Conservation (phyloP, 2,888 invertebrate species). For the Dioctria rufipes region DNA sequence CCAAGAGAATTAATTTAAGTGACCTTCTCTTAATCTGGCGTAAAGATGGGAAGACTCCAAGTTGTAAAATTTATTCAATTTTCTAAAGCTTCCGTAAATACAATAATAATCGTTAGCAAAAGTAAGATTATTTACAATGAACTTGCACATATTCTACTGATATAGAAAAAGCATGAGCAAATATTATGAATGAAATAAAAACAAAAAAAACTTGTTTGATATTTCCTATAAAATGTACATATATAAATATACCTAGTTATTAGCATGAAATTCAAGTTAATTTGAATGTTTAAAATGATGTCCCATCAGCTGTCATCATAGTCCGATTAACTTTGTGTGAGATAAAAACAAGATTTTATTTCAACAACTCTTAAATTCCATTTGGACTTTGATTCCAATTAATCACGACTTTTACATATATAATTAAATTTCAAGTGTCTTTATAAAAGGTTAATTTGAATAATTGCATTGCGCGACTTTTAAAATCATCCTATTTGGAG, state of each 20-base stretch:
- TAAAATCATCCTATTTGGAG: constrained; percentile 2
- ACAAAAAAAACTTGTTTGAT: constrained; percentile 10
- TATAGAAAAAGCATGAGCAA: not conserved
- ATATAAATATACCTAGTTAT: not conserved
- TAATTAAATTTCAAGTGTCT: not conserved
- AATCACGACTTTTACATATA: constrained; percentile 2
- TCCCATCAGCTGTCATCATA: not conserved
- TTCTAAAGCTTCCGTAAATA: constrained; percentile 27
- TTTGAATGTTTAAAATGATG: constrained; percentile 31
- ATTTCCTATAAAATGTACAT: not conserved
- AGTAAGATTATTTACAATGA: not conserved
- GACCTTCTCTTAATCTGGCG: constrained; percentile 18
- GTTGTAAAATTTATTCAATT: constrained; percentile 16
- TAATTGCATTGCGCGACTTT: no score
- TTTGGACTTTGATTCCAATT: constrained; percentile 9
- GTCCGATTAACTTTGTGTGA: constrained; percentile 7
- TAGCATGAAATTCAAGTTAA: constrained; percentile 22
- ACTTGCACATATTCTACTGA: constrained; percentile 4
- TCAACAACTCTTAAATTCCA: not conserved
- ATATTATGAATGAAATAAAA: not conserved
- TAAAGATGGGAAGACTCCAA: not conserved
- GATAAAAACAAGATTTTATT: not conserved
- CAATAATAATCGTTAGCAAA: not conserved
- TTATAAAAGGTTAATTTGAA: not conserved
- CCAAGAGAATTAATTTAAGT: constrained; percentile 2